Evolutionary conservation across 2,113 vertebrate species (phyloP), one percentile per base, ranked within the genome.

Genomic region (Puntigrus tetrazona): DNA sequence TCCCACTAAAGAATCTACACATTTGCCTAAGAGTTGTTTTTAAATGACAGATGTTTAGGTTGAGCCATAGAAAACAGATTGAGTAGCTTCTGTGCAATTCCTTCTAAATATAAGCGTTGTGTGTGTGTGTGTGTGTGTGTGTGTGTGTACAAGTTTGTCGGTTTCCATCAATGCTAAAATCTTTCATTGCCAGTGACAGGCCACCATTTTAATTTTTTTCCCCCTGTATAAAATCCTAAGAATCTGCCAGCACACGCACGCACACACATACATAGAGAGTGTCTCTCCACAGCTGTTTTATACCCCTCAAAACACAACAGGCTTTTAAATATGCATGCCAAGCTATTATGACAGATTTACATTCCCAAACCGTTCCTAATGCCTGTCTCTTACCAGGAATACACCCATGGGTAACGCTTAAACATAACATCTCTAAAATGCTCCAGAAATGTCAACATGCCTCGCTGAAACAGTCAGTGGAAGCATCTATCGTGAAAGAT

Each of bases 371-470:
- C 41, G 18, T 47, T 80, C 43, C 18, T 67, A 67, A 80, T 67
- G 41, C 78, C 43, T 27, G 77, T 43, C 77, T 50, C 59, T 67
- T 80, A 80, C 59, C 25, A 47, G 27, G 59, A 80, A 34, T 80
- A 45, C 78, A 65, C 59, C 78, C 59, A 80, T 80, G 78, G 78
- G 78, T 47, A 80, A 80, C 59, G 20, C 43, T 45, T 67, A 22
- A 80, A 80, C 41, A 65, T 41, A 78, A 61, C 76, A 59, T 78
- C 52, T 63, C 78, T 31, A 31, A 80, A 65, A 67, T 65, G 78
- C 59, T 67, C 78, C 78, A 80, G 78, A 80, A 80, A 80, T 80
- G 59, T 67, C 78, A 80, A 80, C 25, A 80, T 47, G 78, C 59
- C 25, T 47, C 20, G 5, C 27, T 47, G 27, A 67, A 67, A 80